Percentiles rank a stretch among this genome's conserved stretches.
These are phyloP conservation scores for Calyptomena viridis DNA, from an alignment of 2,113 vertebrate genomes.

Conservation along the genomic window DNA sequence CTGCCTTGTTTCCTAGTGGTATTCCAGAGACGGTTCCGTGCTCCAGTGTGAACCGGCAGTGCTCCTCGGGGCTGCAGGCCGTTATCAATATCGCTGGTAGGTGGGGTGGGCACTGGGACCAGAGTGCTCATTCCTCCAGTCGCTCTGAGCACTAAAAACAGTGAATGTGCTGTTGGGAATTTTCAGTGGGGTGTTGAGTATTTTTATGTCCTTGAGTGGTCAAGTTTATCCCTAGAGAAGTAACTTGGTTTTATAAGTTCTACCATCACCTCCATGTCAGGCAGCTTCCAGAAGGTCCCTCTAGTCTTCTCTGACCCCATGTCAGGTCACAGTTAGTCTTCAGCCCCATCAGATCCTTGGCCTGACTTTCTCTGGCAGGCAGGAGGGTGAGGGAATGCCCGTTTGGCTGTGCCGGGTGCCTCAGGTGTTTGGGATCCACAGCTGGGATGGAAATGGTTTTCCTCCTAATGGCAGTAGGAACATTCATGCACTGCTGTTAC, in stretches of 20 bases:
- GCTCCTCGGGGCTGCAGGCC: constrained; percentile 92
- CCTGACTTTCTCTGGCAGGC: neutral
- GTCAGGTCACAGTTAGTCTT: neutral
- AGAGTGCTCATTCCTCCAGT: neutral
- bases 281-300: neutral
- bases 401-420: neutral
- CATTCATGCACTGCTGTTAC: constrained; percentile 57
- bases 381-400: neutral
- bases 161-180: neutral
- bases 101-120: neutral
- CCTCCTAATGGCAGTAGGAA: neutral
- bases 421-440: neutral
- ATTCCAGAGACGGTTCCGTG: constrained; percentile 88
- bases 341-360: neutral
- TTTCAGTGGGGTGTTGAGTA: neutral
- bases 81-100: constrained; percentile 89
- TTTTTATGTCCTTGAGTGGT: neutral
- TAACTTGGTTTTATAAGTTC: neutral
- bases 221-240: neutral
- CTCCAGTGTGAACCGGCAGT: constrained; percentile 87
- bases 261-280: neutral
- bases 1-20: constrained; percentile 70
- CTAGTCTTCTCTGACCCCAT: neutral
- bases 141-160: neutral
- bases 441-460: neutral